Evolutionary conservation across 2,113 vertebrate species (phyloP).

Genomic region (Ardeotis arabs): DNA sequence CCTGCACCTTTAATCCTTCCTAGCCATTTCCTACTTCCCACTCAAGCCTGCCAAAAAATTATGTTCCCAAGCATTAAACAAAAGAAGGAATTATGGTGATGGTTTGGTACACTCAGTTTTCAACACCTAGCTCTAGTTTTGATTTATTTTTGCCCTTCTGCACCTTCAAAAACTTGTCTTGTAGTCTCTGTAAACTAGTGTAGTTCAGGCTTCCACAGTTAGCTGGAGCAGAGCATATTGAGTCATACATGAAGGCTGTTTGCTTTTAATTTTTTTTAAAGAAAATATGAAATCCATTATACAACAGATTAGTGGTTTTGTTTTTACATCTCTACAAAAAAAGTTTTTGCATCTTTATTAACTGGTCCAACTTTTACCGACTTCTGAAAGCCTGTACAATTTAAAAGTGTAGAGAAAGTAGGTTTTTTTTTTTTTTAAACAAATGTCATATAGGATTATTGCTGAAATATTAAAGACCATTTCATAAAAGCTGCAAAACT

Average conservation of each 20-base stretch:
- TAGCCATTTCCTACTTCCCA: conserved; percentile 58
- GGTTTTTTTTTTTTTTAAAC: conserved; percentile 35
- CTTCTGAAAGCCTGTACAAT: conserved; percentile 72
- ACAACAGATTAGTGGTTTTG: conserved; percentile 74
- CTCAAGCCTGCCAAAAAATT: conserved; percentile 36
- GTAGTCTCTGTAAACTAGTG: conserved; percentile 54
- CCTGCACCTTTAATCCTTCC: conserved; percentile 74
- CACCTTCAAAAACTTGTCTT: conserved; percentile 51
- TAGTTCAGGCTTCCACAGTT: conserved; percentile 62
- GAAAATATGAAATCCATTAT: conserved; percentile 75
- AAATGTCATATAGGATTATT: conserved; percentile 74
- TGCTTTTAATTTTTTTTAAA: conserved; percentile 68
- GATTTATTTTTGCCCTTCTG: conserved; percentile 62
- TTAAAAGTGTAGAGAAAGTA: conserved; percentile 69
- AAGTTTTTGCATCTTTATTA: conserved; percentile 73
- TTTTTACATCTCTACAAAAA: conserved; percentile 78
- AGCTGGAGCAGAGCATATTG: conserved; percentile 61
- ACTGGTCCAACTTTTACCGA: conserved; percentile 64
- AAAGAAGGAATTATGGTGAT: conserved; percentile 66
- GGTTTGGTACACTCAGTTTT: conserved; percentile 52
- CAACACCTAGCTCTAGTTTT: conserved; percentile 52
- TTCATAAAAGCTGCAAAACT: conserved; percentile 75
- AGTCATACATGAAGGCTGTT: conserved; percentile 64
- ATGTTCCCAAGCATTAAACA: conserved; percentile 68
- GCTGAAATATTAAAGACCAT: conserved; percentile 76